phyloP scores from a whole-genome alignment of 1,140 invertebrate genomes.

The Sminthurides bifidus region DNA sequence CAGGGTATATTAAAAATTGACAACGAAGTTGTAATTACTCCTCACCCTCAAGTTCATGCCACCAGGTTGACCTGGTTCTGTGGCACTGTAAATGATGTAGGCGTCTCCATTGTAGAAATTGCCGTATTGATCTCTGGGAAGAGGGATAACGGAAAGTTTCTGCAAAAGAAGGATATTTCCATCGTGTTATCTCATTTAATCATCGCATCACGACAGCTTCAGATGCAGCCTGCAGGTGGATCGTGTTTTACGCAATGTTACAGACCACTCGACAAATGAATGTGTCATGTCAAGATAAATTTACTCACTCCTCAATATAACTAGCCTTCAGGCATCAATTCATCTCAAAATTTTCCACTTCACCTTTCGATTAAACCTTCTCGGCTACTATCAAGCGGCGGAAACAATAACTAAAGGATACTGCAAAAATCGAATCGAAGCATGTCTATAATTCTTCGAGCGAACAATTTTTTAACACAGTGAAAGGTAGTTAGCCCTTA shows the following conservation, averaged over 20 bases:
- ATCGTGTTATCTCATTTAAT: background rate
- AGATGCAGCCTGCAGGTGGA: background rate
- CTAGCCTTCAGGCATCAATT: too few relatives aligned
- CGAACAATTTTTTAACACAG: too few relatives aligned
- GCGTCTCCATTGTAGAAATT: constrained; percentile 73
- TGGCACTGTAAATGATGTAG: constrained; percentile 72
- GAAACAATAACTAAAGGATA: background rate
- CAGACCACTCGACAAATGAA: too few relatives aligned
- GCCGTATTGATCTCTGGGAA: constrained; percentile 65
- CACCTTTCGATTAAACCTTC: background rate
- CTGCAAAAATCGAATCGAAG: too few relatives aligned
- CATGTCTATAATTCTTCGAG: too few relatives aligned
- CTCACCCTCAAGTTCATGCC: constrained; percentile 55
- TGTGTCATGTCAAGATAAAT: too few relatives aligned
- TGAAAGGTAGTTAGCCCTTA: too few relatives aligned
- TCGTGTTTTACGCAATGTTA: too few relatives aligned
- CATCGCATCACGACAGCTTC: background rate
- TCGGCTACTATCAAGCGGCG: background rate
- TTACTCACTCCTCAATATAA: too few relatives aligned
- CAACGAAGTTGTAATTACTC: constrained; percentile 25
- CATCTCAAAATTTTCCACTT: background rate
- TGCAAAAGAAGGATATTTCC: constrained; percentile 35
- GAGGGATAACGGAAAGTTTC: constrained; percentile 62
- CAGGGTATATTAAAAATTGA: too few relatives aligned
- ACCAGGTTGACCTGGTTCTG: constrained; percentile 49